These are phyloP conservation scores for Homarus americanus DNA, from an alignment of 1,140 invertebrate genomes.

Conservation along the genomic window DNA sequence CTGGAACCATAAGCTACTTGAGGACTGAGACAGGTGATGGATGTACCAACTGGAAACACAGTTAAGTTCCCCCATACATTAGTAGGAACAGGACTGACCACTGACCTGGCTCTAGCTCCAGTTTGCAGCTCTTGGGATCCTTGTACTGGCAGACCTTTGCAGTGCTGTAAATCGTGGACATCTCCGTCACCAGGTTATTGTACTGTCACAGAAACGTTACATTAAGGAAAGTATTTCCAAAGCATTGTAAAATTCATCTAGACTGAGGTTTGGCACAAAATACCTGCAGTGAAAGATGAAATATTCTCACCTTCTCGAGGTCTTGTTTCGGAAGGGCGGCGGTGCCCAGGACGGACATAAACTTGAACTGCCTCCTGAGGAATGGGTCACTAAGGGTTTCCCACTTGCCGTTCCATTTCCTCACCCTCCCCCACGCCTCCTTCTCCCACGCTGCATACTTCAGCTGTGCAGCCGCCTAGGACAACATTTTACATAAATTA, in stretches of 20 bases:
- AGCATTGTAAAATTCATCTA: background rate
- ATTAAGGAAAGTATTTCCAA: background rate
- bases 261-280: background rate
- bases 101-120: slow-evolving; percentile 88
- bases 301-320: slow-evolving; percentile 85
- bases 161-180: slow-evolving; percentile 89
- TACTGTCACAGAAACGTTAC: slow-evolving; percentile 78
- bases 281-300: background rate
- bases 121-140: slow-evolving; percentile 84
- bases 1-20: no score
- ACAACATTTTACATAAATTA: no score
- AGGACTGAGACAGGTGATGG: no score
- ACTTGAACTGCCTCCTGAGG: slow-evolving; percentile 86
- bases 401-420: slow-evolving; percentile 76
- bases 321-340: slow-evolving; percentile 86
- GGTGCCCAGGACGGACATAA: slow-evolving; percentile 88
- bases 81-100: no score
- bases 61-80: no score
- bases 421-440: slow-evolving; percentile 48
- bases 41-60: no score
- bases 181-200: slow-evolving; percentile 83
- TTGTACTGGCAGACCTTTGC: slow-evolving; percentile 88
- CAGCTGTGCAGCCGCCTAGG: slow-evolving; percentile 65
- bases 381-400: slow-evolving; percentile 84
- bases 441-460: slow-evolving; percentile 64